Evolutionary conservation across 2,797 vertebrate species (phyloP).

Genomic region (Poecilia gillii): DNA sequence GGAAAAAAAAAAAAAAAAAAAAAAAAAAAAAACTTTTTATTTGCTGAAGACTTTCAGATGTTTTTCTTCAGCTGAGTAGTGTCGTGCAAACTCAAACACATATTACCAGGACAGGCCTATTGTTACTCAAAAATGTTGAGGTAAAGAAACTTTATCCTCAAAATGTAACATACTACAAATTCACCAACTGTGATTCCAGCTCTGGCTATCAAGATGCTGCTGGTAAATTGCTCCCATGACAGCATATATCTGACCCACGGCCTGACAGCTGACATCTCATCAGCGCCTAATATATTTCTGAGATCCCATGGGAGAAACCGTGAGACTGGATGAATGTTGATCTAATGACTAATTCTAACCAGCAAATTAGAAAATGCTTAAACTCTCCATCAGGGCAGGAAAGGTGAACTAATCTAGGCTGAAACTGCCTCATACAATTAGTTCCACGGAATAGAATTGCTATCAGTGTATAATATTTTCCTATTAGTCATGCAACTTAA

Average conservation of each 20-base stretch:
- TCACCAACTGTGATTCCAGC: background rate
- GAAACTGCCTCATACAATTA: slow-evolving; percentile 74
- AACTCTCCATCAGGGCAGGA: slow-evolving; percentile 64
- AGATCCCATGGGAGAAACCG: slow-evolving; percentile 41
- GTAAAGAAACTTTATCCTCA: background rate
- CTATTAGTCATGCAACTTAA: slow-evolving; percentile 68
- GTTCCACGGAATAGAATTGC: slow-evolving; percentile 62
- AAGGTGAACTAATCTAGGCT: slow-evolving; percentile 67
- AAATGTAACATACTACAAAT: background rate
- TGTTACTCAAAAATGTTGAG: background rate
- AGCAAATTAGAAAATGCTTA: slow-evolving; percentile 58
- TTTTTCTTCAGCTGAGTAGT: background rate
- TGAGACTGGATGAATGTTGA: slow-evolving; percentile 57
- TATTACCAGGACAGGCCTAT: background rate
- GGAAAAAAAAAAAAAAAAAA: background rate
- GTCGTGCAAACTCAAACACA: background rate
- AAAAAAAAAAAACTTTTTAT: background rate
- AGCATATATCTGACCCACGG: background rate
- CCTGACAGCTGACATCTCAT: slow-evolving; percentile 25
- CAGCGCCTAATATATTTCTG: slow-evolving; percentile 34
- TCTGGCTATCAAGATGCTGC: background rate
- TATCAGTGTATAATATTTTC: slow-evolving; percentile 71
- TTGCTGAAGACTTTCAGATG: background rate
- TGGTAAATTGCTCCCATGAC: slow-evolving; percentile 15
- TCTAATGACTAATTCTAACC: slow-evolving; percentile 60